Base-by-base conservation (phyloP, 2,888 invertebrate species). In the Caenorhabditis afra region DNA sequence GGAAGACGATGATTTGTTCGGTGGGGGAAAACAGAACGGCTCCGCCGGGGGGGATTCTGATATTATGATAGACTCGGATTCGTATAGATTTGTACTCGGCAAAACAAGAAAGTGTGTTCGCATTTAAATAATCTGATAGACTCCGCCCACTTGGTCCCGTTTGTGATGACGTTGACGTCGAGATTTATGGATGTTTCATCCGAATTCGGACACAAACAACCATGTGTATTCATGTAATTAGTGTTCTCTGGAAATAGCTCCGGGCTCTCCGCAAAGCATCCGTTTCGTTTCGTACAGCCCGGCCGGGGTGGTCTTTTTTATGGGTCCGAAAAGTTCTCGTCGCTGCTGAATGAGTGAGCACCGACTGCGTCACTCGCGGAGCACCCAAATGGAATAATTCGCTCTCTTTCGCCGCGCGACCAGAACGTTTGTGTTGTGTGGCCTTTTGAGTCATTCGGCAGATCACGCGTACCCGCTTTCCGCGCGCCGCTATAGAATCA, bases 391-490 rank as follows among this genome's bases (percentile, higher is more conserved):
- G 70, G 70, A 70, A 70, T 70, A 62, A 70, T 62, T 35, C 29
- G 58, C 23, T 29, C 29, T 29, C 29, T 29, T 7, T 29, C 45
- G 35, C n/a, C n/a, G 37, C 11, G 29, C 41, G 52, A 20, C 55
- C 49, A 37, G 70, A 70, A 70, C 70, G 59, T 68, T 65, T 58
- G 68, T 61, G 68, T 61, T 68, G 59, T 68, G 59, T 68, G 68
- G 68, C 65, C 52, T 35, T 44, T 52, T 68, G 68, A 70, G 47
- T 70, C 70, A 70, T 52, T 62, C 35, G 29, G 4, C 29, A 29
- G 59, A 70, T 70, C 68, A 70, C 70, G 70, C 53, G 70, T 23
- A 49, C 47, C 29, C 20, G 35, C 11, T 47, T 20, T 11, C 23
- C n/a, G 52, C 39, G 14, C 16, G 23, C 49, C 29, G 22, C 49